Evolutionary conservation across 1,140 invertebrate species (phyloP).

Genomic region (Drosophila nigrodunni): DNA sequence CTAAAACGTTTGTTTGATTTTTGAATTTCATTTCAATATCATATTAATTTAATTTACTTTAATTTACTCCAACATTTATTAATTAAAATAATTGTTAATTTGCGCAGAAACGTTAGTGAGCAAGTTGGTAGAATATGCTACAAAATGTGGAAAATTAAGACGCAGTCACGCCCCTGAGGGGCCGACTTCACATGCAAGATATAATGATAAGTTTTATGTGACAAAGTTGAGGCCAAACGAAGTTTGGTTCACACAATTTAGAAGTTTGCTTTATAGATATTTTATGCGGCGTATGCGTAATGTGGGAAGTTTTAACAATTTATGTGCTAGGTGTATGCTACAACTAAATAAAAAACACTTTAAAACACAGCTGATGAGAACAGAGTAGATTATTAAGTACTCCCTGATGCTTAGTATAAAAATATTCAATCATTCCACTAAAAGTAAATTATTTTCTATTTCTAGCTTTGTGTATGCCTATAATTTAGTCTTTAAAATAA

Average conservation of each 20-base stretch:
- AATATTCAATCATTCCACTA: no score
- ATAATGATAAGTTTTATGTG: slow-evolving; percentile 57
- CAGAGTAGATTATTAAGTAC: no score
- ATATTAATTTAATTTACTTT: neutral
- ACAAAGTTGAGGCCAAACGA: slow-evolving; percentile 50
- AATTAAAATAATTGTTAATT: slow-evolving; percentile 71
- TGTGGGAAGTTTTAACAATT: slow-evolving; percentile 71
- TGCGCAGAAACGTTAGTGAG: slow-evolving; percentile 48
- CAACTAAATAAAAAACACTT: neutral
- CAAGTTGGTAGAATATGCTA: slow-evolving; percentile 53
- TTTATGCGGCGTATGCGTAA: slow-evolving; percentile 72
- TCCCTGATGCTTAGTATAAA: no score
- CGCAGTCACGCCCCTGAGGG: slow-evolving; percentile 43
- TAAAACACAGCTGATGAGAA: no score
- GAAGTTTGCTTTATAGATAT: slow-evolving; percentile 69
- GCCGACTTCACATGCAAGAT: slow-evolving; percentile 8
- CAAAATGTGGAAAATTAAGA: slow-evolving; percentile 77
- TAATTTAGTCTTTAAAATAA: no score
- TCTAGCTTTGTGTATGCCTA: no score
- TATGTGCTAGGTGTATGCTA: slow-evolving; percentile 42
- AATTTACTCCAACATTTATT: slow-evolving; percentile 47
- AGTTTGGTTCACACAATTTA: slow-evolving; percentile 64
- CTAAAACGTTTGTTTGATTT: neutral
- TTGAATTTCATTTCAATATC: neutral
- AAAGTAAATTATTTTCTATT: no score